Percentiles rank a stretch among this genome's conserved stretches.
Evolutionary conservation across 1,140 invertebrate species (phyloP).

Genomic region (Eupeodes corollae): DNA sequence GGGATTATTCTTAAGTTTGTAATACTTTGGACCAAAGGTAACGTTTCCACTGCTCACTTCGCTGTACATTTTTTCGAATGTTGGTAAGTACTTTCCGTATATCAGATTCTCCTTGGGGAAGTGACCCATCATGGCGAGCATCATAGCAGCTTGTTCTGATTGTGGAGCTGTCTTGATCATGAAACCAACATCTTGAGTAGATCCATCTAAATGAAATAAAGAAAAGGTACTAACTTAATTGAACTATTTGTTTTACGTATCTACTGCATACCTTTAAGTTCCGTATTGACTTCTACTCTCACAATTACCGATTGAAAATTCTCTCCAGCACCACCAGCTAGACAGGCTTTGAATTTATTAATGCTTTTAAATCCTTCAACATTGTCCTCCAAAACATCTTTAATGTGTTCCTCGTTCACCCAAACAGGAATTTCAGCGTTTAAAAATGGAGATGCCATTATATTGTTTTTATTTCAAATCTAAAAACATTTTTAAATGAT

Average conservation of each 20-base stretch:
- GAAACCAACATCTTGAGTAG: conserved; percentile 11
- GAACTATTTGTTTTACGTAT: neutral
- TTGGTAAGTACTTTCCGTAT: conserved; percentile 18
- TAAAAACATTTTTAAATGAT: neutral
- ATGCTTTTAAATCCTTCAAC: conserved; percentile 25
- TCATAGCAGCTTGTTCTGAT: conserved; percentile 2
- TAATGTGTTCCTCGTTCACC: conserved; percentile 36
- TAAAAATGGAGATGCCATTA: neutral
- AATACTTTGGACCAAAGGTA: conserved; percentile 15
- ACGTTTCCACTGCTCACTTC: conserved; percentile 19
- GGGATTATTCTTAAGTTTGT: conserved; percentile 11
- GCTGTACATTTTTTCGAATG: conserved; percentile 27
- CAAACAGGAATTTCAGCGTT: conserved; percentile 34
- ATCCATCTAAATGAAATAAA: conserved; percentile 14
- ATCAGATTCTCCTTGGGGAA: conserved; percentile 17
- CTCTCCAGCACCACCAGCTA: conserved; percentile 21
- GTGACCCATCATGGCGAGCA: conserved; percentile 12
- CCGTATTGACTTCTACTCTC: conserved; percentile 16
- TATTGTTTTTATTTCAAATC: neutral
- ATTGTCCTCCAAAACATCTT: conserved; percentile 30
- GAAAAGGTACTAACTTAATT: neutral
- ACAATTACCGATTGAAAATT: conserved; percentile 26
- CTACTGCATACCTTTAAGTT: conserved; percentile 16
- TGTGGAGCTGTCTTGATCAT: conserved; percentile 23
- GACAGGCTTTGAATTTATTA: conserved; percentile 9